Base-by-base conservation (phyloP, 1,140 invertebrate genomes). In the Tetramorium parvispinum region DNA sequence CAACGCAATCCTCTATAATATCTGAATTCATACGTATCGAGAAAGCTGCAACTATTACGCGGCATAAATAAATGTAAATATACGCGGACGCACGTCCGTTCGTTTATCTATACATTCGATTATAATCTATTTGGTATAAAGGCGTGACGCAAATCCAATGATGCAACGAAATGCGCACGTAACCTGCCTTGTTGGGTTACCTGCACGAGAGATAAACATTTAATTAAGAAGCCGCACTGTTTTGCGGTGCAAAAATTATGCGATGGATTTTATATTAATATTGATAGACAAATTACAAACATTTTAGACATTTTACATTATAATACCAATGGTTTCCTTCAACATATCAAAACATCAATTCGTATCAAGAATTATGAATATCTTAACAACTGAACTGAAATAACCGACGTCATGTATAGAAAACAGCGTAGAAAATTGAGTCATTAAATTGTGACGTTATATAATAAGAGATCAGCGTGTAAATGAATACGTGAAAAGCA, bases 1-100 rank as follows among this genome's bases (percentile, higher is more conserved):
- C 65, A 18, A 57, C 51, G 46, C 65, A 86, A 81, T 63, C 66
- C 68, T 46, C 78, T 32, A 53, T 73, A 73, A 86, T 73, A 86
- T 86, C 78, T 73, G 68, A 87, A 87, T 87, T 73, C 66, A 27
- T 57, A 32, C 32, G 13, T 51, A 49, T 82, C 21, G 70, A 24
- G 85, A 71, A 86, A 77, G 49, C 46, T 40, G 49, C 61, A 10
- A 46, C 59, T 66, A 85, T 66, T 79, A 73, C 49, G 37, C 61
- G 37, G 18, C 55, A 40, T 43, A 81, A 68, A 13, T 81, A 82
- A 49, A 61, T 73, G 40, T 61, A 59, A 59, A 83, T 75, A 49
- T 57, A 21, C 37, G 18, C 13, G 32, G 5, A 46, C 16, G 37
- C 32, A 32, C 24, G 68, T 32, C 46, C 46, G 43, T 66, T 51